Evolutionary conservation across 1,140 invertebrate species (phyloP).

Genomic region (Rhynchophorus ferrugineus): DNA sequence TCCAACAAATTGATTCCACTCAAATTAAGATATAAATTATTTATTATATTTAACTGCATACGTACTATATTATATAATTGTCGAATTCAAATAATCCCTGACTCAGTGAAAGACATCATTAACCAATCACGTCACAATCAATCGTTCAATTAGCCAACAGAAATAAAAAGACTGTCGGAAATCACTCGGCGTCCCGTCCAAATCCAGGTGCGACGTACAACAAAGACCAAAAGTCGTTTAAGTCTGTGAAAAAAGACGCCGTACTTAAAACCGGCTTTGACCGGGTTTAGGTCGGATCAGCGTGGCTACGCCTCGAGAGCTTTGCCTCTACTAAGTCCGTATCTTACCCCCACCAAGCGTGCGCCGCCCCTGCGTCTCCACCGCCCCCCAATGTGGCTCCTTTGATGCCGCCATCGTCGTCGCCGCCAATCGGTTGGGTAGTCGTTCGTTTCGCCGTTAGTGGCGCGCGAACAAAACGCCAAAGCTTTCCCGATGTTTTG

Average conservation of each 20-base stretch:
- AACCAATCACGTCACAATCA: slow-evolving; percentile 2
- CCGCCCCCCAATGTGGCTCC: slow-evolving; percentile 1
- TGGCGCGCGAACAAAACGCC: slow-evolving; percentile 19
- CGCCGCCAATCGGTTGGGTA: slow-evolving; percentile 21
- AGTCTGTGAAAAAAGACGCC: slow-evolving; percentile 38
- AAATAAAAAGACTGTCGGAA: slow-evolving; percentile 18
- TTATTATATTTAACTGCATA: no score
- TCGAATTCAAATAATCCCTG: no score
- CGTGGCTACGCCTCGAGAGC: slow-evolving; percentile 39
- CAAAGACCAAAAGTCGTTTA: slow-evolving; percentile 39
- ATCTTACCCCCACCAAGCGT: slow-evolving; percentile 27
- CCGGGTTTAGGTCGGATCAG: slow-evolving; percentile 40
- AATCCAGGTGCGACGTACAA: slow-evolving; percentile 39
- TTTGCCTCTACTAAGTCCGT: slow-evolving; percentile 39
- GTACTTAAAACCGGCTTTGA: slow-evolving; percentile 41
- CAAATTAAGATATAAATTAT: no score
- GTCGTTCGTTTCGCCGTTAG: slow-evolving; percentile 23
- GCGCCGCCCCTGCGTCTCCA: slow-evolving; percentile 11
- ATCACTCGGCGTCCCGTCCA: slow-evolving; percentile 32
- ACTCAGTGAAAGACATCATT: no score
- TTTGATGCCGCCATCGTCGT: slow-evolving; percentile 13
- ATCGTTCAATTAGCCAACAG: slow-evolving; percentile 1
- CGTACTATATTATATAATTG: no score
- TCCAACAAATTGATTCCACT: no score
- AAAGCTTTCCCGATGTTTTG: slow-evolving; percentile 19